These are phyloP conservation scores for Oryctes rhinoceros DNA, from an alignment of 1,140 invertebrate species.

Conservation along the genomic window DNA sequence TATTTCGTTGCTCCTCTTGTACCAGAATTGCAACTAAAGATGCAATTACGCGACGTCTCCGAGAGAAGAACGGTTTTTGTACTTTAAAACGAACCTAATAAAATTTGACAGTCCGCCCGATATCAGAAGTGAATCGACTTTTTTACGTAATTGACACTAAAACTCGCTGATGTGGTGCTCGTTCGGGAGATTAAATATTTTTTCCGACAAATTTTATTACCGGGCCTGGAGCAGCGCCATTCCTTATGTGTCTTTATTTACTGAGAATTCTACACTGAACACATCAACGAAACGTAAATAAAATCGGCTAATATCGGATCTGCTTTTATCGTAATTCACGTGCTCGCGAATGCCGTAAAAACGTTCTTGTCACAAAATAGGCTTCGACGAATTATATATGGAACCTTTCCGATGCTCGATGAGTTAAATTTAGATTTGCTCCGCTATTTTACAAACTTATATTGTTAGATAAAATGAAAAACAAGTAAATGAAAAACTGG, in stretches of 20 bases:
- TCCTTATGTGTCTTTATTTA: slow-evolving; percentile 22
- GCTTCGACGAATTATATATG: too few relatives aligned
- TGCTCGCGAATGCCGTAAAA: not conserved
- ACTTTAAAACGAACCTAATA: not conserved
- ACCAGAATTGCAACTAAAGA: not conserved
- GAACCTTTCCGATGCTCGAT: too few relatives aligned
- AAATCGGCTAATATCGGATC: not conserved
- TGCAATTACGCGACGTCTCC: not conserved
- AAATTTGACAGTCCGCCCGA: not conserved
- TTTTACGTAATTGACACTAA: not conserved
- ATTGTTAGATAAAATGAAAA: too few relatives aligned
- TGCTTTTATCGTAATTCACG: not conserved
- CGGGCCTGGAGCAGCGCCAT: not conserved
- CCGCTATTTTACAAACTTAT: too few relatives aligned
- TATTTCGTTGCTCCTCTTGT: not conserved
- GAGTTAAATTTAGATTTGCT: too few relatives aligned
- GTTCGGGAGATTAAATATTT: slow-evolving; percentile 1
- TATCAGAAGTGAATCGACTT: not conserved
- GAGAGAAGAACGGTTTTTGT: not conserved
- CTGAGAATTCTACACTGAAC: slow-evolving; percentile 6
- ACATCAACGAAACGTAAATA: not conserved
- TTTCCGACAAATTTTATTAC: slow-evolving; percentile 12
- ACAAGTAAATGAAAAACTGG: too few relatives aligned
- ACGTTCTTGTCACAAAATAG: not conserved
- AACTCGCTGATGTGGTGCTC: not conserved